Evolutionary conservation across 2,888 invertebrate genomes (phyloP).

Genomic region (Lysandra coridon): DNA sequence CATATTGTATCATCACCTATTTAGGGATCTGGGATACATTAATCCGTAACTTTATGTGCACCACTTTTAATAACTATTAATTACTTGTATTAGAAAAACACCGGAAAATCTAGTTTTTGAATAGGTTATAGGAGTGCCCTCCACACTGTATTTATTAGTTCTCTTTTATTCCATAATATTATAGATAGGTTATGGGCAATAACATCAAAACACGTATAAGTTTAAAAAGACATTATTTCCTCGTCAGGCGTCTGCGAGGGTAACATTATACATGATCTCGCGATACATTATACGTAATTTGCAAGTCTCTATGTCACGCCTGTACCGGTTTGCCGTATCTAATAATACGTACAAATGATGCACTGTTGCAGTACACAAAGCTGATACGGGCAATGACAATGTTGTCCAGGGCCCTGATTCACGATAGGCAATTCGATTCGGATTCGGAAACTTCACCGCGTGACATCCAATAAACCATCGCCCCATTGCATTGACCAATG

Average conservation of each 20-base stretch:
- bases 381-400: neutral
- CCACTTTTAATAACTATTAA: no score
- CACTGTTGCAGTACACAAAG: neutral
- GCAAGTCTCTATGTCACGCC: neutral
- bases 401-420: neutral
- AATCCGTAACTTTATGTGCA: no score
- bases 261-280: neutral
- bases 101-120: no score
- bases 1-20: no score
- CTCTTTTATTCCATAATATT: neutral
- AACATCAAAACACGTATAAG: neutral
- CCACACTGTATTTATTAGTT: neutral
- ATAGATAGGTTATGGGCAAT: neutral
- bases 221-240: constrained; percentile 10
- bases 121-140: no score
- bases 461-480: no score
- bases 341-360: neutral
- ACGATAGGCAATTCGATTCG: no score
- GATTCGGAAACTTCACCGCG: no score
- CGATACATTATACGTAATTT: constrained; percentile 14
- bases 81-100: no score
- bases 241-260: neutral
- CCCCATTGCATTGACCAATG: no score
- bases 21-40: no score
- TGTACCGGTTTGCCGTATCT: neutral